phyloP scores from a whole-genome alignment of 1,140 invertebrate genomes.

The Drosophila littoralis region DNA sequence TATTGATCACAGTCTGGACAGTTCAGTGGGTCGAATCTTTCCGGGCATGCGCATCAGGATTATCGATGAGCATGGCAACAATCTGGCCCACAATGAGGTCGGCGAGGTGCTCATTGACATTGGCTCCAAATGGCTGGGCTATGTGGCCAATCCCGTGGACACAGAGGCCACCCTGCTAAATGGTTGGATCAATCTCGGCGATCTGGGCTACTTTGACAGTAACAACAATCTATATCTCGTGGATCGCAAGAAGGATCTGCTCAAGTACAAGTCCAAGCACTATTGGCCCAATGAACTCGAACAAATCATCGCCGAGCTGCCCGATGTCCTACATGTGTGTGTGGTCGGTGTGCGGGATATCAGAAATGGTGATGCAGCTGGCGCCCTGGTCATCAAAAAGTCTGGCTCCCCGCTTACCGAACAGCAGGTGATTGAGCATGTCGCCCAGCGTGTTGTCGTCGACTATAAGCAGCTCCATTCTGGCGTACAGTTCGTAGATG shows the following conservation, averaged over 20 bases:
- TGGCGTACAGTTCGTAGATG: slow-evolving; percentile 84
- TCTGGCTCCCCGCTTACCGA: slow-evolving; percentile 42
- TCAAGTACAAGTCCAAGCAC: slow-evolving; percentile 82
- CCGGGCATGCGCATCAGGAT: slow-evolving; percentile 73
- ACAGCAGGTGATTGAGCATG: slow-evolving; percentile 61
- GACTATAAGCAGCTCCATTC: slow-evolving; percentile 81
- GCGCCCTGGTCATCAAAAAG: slow-evolving; percentile 60
- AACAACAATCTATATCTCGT: slow-evolving; percentile 85
- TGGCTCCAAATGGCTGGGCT: slow-evolving; percentile 58
- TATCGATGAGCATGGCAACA: slow-evolving; percentile 57
- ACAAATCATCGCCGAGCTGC: slow-evolving; percentile 59
- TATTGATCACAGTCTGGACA: slow-evolving; percentile 38
- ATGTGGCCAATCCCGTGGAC: slow-evolving; percentile 50
- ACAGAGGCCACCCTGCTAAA: slow-evolving; percentile 55
- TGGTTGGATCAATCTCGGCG: slow-evolving; percentile 88
- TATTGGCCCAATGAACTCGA: slow-evolving; percentile 76
- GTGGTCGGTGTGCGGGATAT: slow-evolving; percentile 64
- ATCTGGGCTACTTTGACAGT: slow-evolving; percentile 87
- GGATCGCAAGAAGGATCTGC: slow-evolving; percentile 88
- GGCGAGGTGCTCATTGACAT: slow-evolving; percentile 68
- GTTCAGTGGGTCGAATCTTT: slow-evolving; percentile 48
- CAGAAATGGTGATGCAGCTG: slow-evolving; percentile 58
- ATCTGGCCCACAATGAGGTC: slow-evolving; percentile 35
- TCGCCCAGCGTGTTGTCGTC: slow-evolving; percentile 56
- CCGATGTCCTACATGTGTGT: slow-evolving; percentile 63